These are phyloP conservation scores for Autographa gamma DNA, from an alignment of 2,888 invertebrate species.

Conservation along the genomic window DNA sequence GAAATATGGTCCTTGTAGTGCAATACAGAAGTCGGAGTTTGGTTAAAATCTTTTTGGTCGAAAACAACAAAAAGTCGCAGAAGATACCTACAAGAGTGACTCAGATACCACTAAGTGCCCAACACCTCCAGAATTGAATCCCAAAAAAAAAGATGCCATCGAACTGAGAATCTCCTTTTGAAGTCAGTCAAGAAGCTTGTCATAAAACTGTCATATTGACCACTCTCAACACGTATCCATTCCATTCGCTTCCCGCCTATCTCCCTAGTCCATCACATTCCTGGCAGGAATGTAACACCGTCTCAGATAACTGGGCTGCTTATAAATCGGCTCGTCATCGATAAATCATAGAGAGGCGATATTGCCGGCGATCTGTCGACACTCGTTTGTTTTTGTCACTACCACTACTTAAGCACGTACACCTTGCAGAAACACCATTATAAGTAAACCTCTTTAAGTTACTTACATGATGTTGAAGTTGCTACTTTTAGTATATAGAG, in stretches of 20 bases:
- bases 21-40: no score
- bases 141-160: no score
- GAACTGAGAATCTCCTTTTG: no score
- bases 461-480: not conserved
- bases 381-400: conserved; percentile 4
- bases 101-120: no score
- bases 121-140: no score
- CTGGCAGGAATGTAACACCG: conserved; percentile 1
- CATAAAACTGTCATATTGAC: not conserved
- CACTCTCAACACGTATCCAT: not conserved
- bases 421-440: not conserved
- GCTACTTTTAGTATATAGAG: no score
- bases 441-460: not conserved
- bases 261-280: not conserved
- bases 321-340: conserved; percentile 4
- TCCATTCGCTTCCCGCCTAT: not conserved
- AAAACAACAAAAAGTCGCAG: no score
- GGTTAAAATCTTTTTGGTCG: no score
- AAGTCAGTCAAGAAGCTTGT: not conserved
- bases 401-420: not conserved
- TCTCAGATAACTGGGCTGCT: conserved; percentile 1
- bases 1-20: no score
- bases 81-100: no score
- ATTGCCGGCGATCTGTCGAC: not conserved
- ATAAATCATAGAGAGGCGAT: not conserved